phyloP scores from a whole-genome alignment of 2,888 invertebrate species.

The Apeira syringaria region DNA sequence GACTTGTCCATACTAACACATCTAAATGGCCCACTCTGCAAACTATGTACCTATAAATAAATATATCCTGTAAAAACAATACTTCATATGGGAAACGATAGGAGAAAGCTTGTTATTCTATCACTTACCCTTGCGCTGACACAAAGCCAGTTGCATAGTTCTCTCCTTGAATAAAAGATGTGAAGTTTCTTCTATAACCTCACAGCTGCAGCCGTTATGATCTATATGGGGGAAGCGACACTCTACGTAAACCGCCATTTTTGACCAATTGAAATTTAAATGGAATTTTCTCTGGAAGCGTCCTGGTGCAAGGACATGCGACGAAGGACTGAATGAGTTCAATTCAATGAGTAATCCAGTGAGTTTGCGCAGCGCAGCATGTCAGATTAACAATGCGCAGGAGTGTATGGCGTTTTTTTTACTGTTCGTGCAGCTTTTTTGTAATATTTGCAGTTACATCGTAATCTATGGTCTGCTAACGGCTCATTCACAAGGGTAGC shows the following conservation, averaged over 20 bases:
- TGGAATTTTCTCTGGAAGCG: neutral
- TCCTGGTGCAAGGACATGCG: neutral
- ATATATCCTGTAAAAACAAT: too few species aligned
- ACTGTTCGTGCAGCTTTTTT: neutral
- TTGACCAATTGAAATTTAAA: neutral
- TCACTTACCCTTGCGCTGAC: slow-evolving; percentile 21
- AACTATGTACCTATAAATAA: too few species aligned
- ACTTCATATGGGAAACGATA: too few species aligned
- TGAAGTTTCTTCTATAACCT: slow-evolving; percentile 19
- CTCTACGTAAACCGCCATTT: slow-evolving; percentile 21
- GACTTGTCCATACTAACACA: too few species aligned
- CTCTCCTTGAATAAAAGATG: slow-evolving; percentile 10
- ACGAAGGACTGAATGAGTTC: slow-evolving; percentile 4
- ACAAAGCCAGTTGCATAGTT: slow-evolving; percentile 15
- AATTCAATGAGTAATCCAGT: too few species aligned
- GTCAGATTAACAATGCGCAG: slow-evolving; percentile 17
- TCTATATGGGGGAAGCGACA: slow-evolving; percentile 24
- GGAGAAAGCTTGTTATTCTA: too few species aligned
- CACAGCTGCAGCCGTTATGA: slow-evolving; percentile 22
- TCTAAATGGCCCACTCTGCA: too few species aligned
- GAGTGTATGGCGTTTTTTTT: neutral
- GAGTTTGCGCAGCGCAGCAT: slow-evolving; percentile 4
- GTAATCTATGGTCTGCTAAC: slow-evolving; percentile 5
- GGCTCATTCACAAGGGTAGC: slow-evolving; percentile 12
- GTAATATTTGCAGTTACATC: neutral